A percentile compares a stretch with the other conserved stretches of the same genome.
phyloP scores from a whole-genome alignment of 53 echinoderm and acorn worm species.

The Mesocentrotus franciscanus region DNA sequence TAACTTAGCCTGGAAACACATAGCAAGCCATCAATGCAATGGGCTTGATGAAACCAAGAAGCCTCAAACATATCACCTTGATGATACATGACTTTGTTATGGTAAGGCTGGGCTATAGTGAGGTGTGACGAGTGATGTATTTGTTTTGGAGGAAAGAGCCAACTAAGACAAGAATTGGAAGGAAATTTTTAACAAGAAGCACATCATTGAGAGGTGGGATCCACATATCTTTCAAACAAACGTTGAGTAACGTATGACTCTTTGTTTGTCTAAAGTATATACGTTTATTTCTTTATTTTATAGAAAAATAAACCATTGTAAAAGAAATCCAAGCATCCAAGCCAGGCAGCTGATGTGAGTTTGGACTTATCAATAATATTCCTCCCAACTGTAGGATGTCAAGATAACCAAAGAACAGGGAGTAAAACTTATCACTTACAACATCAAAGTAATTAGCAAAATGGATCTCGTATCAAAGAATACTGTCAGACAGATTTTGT shows the following conservation, averaged over 20 bases:
- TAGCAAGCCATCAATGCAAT: background rate
- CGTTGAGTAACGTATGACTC: background rate
- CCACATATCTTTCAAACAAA: slow-evolving; percentile 1
- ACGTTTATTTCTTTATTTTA: background rate
- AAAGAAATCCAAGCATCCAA: background rate
- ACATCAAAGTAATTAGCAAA: background rate
- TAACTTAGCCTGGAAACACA: too few species aligned
- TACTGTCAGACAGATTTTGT: too few species aligned
- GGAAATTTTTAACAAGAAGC: background rate
- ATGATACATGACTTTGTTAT: background rate
- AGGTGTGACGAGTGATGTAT: background rate
- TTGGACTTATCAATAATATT: background rate
- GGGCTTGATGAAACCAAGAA: background rate
- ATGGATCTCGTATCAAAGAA: too few species aligned
- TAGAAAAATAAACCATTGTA: background rate
- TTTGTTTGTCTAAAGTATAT: background rate
- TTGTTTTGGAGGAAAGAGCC: slow-evolving; percentile 12
- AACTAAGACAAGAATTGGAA: background rate
- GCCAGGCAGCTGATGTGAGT: background rate
- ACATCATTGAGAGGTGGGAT: background rate
- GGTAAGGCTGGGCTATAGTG: background rate
- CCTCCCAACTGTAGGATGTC: background rate
- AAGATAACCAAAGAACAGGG: background rate
- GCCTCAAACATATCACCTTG: too few species aligned
- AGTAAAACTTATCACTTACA: background rate